Evolutionary conservation across 2,888 invertebrate species (phyloP), one percentile per base, ranked within the genome.

Genomic region (Apoda limacodes): DNA sequence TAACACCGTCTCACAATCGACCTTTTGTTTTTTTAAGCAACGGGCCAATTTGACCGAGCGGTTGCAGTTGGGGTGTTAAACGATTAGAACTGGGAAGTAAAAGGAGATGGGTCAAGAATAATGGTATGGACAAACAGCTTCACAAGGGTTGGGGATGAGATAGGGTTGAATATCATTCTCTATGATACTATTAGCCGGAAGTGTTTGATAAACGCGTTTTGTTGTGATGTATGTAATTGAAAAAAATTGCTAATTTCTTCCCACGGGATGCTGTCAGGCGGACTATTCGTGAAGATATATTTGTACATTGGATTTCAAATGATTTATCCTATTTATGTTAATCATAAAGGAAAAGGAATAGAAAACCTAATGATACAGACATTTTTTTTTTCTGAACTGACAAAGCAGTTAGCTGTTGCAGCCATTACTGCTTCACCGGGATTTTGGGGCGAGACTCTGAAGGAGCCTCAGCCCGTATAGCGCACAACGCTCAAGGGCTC

Each of bases 1-100:
- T 55, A 58, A 75, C 76, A 70, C 74, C 70, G 53, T 47, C 45
- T 44, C 43, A 74, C 75, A 74, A 76, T 66, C 47, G 54, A 17
- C 29, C 46, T 46, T 60, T 69, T 70, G 63, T 69, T 60, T 57
- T 66, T 68, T 64, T 58, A 46, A 44, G 39, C 48, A 48, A 43
- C 45, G 51, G 58, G 55, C 57, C 57, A 55, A 62, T 59, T 55
- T 49, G 60, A 59, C 63, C 61, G 37, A 36, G 35, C 39, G 17
- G n/a, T 42, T 37, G 37, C 39, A 37, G 39, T 50, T 50, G 48
- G 58, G 55, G 61, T 58, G 60, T 63, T 57, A 59, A 50, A 39
- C 54, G 65, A 64, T 69, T 69, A 65, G 46, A 31, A 57, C 46
- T 57, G 55, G 52, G 58, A 53, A 56, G 50, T 40, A 45, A 40